phyloP scores from a whole-genome alignment of 2,113 vertebrate species.

The Tapirus terrestris region DNA sequence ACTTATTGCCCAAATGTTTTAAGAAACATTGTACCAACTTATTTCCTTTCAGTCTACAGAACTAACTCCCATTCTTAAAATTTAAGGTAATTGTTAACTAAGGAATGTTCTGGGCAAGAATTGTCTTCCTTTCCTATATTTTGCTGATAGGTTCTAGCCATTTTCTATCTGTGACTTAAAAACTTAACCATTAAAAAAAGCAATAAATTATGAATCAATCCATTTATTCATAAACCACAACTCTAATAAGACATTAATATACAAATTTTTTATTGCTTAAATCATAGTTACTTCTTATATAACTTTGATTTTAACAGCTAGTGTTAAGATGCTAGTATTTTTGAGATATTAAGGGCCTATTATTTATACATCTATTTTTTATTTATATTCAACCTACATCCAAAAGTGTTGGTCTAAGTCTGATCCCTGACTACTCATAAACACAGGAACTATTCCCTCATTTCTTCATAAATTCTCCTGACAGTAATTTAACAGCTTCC shows the following conservation, averaged over 20 bases:
- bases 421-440: not conserved
- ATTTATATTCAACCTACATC: slow-evolving; percentile 6
- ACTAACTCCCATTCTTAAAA: not conserved
- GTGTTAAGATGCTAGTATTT: not conserved
- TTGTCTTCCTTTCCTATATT: not conserved
- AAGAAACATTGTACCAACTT: not conserved
- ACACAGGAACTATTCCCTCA: not conserved
- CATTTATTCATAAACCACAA: not conserved
- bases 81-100: not conserved
- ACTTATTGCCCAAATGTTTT: not conserved
- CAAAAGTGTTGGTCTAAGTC: not conserved
- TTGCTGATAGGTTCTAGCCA: not conserved
- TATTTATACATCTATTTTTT: not conserved
- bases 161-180: not conserved
- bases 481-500: slow-evolving; percentile 11
- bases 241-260: not conserved
- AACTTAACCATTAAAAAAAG: not conserved
- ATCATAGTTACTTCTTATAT: not conserved
- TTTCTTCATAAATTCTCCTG: not conserved
- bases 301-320: not conserved
- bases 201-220: not conserved
- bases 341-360: not conserved
- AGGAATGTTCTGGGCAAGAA: not conserved
- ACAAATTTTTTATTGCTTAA: not conserved
- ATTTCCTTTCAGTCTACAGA: not conserved